Base-by-base conservation (phyloP, 2,888 invertebrate genomes). In the Leucozona laternaria region DNA sequence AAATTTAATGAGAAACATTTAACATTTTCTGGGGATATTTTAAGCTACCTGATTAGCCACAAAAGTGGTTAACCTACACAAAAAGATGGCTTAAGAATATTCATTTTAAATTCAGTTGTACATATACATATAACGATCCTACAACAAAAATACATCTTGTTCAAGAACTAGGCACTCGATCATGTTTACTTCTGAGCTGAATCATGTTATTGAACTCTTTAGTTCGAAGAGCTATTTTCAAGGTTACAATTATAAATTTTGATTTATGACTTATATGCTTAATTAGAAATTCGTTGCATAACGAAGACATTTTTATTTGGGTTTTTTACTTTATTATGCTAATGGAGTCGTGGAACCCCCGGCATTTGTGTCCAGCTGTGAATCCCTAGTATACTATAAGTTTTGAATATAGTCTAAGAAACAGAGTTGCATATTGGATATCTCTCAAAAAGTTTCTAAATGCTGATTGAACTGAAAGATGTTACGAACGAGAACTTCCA, bases 171-270 rank as follows among this genome's bases (percentile, higher is more conserved):
- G n/a, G n/a, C n/a, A 48, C 15, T 72, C 17, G 17, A 58, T 40
- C 50, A 40, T 58, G 58, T 58, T 68, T 68, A n/a, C 48, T 66
- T 58, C 8, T 28, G 71, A 64, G 57, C 4, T 53, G 53, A 25
- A 28, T 79, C 57, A 73, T 66, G 79, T 45, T 55, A 72, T 13
- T 60, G 75, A 68, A 68, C 75, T 50, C 20, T 15, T 22, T 2
- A 6, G 4, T 7, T 1, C 22, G 15, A 40, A 53, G 28, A 34
- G 15, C 11, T 31, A 55, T 40, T 58, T 58, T 75, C 79, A 80
- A 80, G 79, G 79, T 60, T 31, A n/a, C n/a, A 79, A 66, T 13
- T 66, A 31, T 68, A 57, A 73, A 5, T 28, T 43, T 22, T 73
- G 31, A 31, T 31, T 31, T 5, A 31, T 28, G 48, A 15, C 48